Base-by-base conservation (phyloP, 2,797 vertebrate species). In the Epinephelus coioides region DNA sequence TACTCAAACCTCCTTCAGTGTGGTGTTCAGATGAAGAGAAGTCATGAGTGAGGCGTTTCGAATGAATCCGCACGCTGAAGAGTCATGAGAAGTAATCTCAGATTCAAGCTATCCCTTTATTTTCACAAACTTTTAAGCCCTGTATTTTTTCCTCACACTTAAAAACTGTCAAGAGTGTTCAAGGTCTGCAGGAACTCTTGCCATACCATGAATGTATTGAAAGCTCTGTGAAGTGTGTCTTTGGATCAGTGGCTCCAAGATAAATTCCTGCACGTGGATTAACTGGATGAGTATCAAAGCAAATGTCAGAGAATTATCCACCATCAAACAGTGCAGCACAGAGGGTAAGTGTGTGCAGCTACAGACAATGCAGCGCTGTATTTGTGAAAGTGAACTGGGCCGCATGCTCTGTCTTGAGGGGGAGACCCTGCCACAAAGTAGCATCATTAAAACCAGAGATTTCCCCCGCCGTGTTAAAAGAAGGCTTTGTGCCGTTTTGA, bases 401-500 rank as follows among this genome's bases (percentile, higher is more conserved):
- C 14, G 1, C 82, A 56, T 71, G 75, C 59, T 75, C 71, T 81
- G 65, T 86, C 83, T 88, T 73, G 47, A 74, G 64, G 69, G 79
- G 77, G 69, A 73, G 71, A 73, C 81, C 67, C 66, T 69, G 59
- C 65, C 53, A 25, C 77, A 73, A 69, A 89, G 85, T 40, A 49
- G 62, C 81, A 81, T 90, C 83, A 83, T 82, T 74, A 89, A 88
- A 86, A 82, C 21, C 6, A 13, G 68, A 85, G 85, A 78, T 76
- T 79, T 69, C 81, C 67, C 79, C 60, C 40, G n/a, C 1, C 3
- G 12, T 61, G 76, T 76, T 55, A 83, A 92, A 94, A 72, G 85
- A 82, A 80, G 47, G 51, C 89, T 89, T 85, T 92, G 91, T 91
- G 78, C 62, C 63, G 4, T 66, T 68, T 60, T 85, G 86, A 91